Conservation (phyloP, 1,140 invertebrate genomes). For the Musca domestica region DNA sequence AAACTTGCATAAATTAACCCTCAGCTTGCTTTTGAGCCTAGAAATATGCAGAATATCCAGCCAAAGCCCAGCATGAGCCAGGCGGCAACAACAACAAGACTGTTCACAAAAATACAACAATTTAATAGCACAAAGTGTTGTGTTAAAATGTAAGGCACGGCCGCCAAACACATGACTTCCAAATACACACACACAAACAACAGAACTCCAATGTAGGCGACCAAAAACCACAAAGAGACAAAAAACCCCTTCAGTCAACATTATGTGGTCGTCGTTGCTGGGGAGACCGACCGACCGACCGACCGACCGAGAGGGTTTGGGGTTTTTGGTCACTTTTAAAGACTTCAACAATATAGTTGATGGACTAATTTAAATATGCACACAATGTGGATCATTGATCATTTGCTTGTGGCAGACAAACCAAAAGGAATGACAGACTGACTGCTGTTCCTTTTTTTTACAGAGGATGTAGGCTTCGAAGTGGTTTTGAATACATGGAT, state of each 20-base stretch:
- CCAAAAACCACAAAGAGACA: neutral
- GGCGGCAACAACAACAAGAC: no score
- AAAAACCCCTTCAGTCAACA: neutral
- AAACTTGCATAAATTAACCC: constrained; percentile 12
- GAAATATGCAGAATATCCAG: no score
- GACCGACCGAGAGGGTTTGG: no score
- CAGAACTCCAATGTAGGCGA: constrained; percentile 7
- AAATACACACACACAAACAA: neutral
- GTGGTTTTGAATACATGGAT: no score
- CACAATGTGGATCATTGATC: constrained; percentile 21
- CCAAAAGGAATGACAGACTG: neutral
- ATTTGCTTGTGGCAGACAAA: constrained; percentile 1
- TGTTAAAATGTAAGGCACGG: no score
- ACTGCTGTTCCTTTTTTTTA: neutral
- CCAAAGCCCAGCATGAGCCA: no score
- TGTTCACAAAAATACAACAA: no score
- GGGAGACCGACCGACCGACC: no score
- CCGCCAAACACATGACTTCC: neutral
- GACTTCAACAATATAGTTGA: constrained; percentile 14
- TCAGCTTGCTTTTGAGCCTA: no score
- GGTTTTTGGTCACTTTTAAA: neutral
- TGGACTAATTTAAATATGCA: constrained; percentile 21
- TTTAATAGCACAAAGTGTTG: no score
- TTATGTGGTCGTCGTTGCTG: no score
- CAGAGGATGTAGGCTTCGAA: neutral